Evolutionary conservation across 2,888 invertebrate genomes (phyloP), one percentile per base, ranked within the genome.

Genomic region (Xanthia togata): DNA sequence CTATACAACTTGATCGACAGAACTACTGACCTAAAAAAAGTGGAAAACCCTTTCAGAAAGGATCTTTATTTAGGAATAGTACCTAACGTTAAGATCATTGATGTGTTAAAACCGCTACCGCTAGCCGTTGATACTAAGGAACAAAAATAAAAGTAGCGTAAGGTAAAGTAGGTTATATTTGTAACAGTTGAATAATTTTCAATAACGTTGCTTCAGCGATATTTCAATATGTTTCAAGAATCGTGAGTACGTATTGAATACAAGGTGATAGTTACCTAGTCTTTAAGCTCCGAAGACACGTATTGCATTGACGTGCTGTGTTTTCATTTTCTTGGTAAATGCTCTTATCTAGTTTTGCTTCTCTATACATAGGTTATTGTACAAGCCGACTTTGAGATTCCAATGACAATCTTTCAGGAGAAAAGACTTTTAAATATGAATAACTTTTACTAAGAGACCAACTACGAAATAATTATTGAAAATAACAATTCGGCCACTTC

Each of bases 11-110:
- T 62, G 17, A 31, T 59, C 41, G 35, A 50, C 17, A 50, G 14
- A 31, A 23, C 20, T 50, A 41, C n/a, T 57, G n/a, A 55, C 55
- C 55, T 38, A 57, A 47, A 70, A 60, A 35, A 17, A n/a, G 17
- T 12, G 12, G 35, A 41, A 68, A 68, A n/a, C 20, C 38, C 31
- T 60, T 78, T 64, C 31, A 14, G 2, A 59, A 8, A 11, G 20
- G 35, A 31, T 59, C 3, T 53, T 9, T 41, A 41, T 57, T 70
- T 55, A 38, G 11, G 17, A 65, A 47, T 31, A 26, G 9, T 20
- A n/a, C n/a, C n/a, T n/a, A 31, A 20, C 20, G 31, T 47, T 35
- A 74, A n/a, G 14, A 65, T 74, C 53, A 67, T 81, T 81, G 26
- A 67, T 62, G 60, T 47, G 31, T 38, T 44, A 11, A 64, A 53